These are phyloP conservation scores for Cosmia trapezina DNA, from an alignment of 2,888 invertebrate genomes.

Conservation along the genomic window DNA sequence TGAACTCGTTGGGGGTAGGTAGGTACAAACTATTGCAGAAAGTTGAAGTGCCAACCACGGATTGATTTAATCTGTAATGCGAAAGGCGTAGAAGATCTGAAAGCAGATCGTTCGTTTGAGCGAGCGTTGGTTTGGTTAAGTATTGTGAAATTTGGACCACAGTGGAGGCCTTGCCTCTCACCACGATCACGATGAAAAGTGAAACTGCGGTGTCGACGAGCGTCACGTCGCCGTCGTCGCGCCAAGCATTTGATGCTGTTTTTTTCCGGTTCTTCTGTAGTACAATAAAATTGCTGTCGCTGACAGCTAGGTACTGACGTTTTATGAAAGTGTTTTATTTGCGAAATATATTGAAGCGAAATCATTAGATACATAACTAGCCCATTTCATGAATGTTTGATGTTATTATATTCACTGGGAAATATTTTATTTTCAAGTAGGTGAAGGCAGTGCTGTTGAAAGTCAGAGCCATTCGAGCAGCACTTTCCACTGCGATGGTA, in stretches of 20 bases:
- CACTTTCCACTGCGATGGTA: constrained; percentile 39
- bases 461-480: constrained; percentile 51
- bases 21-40: constrained; percentile 2
- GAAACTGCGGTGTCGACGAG: constrained; percentile 85
- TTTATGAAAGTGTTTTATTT: constrained; percentile 66
- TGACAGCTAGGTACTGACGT: constrained; percentile 28
- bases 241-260: constrained; percentile 79
- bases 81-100: constrained; percentile 67
- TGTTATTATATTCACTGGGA: constrained; percentile 16
- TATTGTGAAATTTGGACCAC: constrained; percentile 88
- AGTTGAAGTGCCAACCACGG: constrained; percentile 6
- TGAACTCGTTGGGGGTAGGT: not conserved
- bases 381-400: constrained; percentile 34
- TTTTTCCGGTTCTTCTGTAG: constrained; percentile 86
- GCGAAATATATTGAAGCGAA: constrained; percentile 26
- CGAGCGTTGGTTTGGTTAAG: constrained; percentile 79
- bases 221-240: constrained; percentile 86
- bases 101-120: constrained; percentile 75
- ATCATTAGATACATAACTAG: constrained; percentile 19
- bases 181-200: constrained; percentile 88
- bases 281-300: constrained; percentile 69
- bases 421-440: constrained; percentile 13
- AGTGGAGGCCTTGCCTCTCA: constrained; percentile 88
- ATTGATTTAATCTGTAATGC: constrained; percentile 40
- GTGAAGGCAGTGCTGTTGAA: constrained; percentile 33